Percentiles rank a stretch among this genome's conserved stretches.
Evolutionary conservation across 2,797 vertebrate genomes (phyloP).

Genomic region (Trachurus trachurus): DNA sequence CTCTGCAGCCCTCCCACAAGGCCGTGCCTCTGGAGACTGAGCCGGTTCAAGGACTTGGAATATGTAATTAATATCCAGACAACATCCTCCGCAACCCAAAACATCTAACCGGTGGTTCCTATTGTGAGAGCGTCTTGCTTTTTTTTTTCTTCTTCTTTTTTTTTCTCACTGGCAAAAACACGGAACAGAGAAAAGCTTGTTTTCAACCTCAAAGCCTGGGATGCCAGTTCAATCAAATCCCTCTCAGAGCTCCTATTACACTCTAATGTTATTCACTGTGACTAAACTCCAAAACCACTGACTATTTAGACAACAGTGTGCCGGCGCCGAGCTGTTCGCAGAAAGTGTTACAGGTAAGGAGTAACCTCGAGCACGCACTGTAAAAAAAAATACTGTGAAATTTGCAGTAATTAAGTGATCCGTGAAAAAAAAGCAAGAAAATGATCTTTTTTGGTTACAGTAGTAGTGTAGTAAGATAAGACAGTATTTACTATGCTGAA

Average conservation of each 20-base stretch:
- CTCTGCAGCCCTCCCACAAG: slow-evolving; percentile 20
- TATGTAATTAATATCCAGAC: slow-evolving; percentile 60
- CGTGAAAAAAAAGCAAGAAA: no score
- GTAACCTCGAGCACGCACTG: neutral
- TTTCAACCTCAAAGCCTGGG: slow-evolving; percentile 22
- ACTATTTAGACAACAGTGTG: slow-evolving; percentile 1
- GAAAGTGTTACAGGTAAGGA: neutral
- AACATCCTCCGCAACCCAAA: slow-evolving; percentile 12
- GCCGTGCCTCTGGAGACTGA: slow-evolving; percentile 29
- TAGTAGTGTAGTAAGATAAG: no score
- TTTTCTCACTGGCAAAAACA: slow-evolving; percentile 18
- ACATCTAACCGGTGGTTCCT: slow-evolving; percentile 26
- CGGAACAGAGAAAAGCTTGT: slow-evolving; percentile 20
- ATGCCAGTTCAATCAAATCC: slow-evolving; percentile 22
- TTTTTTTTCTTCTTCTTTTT: neutral
- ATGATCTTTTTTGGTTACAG: no score
- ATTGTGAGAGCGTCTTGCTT: slow-evolving; percentile 11
- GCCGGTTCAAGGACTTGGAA: slow-evolving; percentile 55
- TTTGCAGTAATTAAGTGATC: no score
- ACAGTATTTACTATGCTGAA: no score
- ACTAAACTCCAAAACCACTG: neutral
- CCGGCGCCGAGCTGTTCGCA: neutral
- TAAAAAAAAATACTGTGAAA: no score
- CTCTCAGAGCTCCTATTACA: neutral
- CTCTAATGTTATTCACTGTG: slow-evolving; percentile 3